Evolutionary conservation across 2,113 vertebrate species (phyloP).

Genomic region (Andinoacara biseriatus): DNA sequence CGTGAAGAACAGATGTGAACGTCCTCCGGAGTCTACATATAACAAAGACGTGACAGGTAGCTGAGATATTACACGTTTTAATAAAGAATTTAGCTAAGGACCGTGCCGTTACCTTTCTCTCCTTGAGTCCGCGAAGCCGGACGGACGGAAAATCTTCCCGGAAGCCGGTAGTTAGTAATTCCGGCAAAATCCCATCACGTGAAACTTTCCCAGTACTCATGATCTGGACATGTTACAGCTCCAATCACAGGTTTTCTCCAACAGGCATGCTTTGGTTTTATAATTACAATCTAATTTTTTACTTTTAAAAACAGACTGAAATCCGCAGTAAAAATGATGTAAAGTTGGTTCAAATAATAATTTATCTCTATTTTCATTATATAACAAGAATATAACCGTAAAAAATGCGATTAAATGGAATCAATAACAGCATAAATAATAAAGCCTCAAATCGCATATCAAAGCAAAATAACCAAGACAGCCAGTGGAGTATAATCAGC

Average conservation of each 20-base stretch:
- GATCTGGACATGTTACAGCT: background rate
- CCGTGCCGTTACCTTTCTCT: constrained; percentile 82
- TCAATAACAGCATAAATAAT: background rate
- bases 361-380: background rate
- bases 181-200: constrained; percentile 81
- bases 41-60: background rate
- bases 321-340: background rate
- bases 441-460: background rate
- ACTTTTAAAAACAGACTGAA: background rate
- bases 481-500: background rate
- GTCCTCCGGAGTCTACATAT: background rate
- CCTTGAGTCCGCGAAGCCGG: constrained; percentile 92
- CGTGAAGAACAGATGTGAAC: background rate
- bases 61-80: background rate
- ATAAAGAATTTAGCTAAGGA: constrained; percentile 9
- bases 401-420: background rate
- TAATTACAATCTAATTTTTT: background rate
- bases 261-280: background rate
- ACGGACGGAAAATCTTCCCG: constrained; percentile 87
- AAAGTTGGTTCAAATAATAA: background rate
- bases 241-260: background rate
- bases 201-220: constrained; percentile 36
- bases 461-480: background rate
- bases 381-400: background rate
- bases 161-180: constrained; percentile 83